Base-by-base conservation (phyloP, 2,888 invertebrate genomes). In the Anticlea derivata region DNA sequence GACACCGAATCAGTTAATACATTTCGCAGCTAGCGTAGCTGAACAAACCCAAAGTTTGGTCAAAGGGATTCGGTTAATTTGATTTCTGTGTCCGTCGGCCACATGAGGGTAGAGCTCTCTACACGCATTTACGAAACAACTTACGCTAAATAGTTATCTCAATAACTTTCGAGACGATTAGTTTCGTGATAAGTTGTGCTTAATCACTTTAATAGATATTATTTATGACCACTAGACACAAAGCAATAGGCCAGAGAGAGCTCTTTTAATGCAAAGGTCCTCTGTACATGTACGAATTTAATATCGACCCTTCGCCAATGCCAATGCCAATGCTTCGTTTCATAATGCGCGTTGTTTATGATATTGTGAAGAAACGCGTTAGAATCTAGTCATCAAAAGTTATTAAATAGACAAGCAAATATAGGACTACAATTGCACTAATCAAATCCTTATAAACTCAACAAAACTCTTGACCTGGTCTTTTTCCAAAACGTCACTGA, bases 11-110 rank as follows among this genome's bases (percentile, higher is more conserved):
- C 63, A 65, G 64, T 72, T 73, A 70, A 77, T 77, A 75, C 35
- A 78, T 75, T 75, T 75, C 60, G 60, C 67, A 72, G 75, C 72
- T 63, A 53, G 60, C 60, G 69, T 69, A 65, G 65, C 67, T 65
- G 63, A 63, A 73, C 75, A 68, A 79, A 78, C 78, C 72, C 60
- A 50, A 71, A 78, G 67, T 77, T 70, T 65, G 50, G 72, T 75
- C 78, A 80, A 81, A 80, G 80, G 81, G 79, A 75, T 74, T 74
- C 70, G 60, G 64, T 73, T 81, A 81, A 82, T 83, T 82, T 76
- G 78, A 82, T 81, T 82, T 78, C 75, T 62, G 68, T 78, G 83
- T 80, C 75, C 75, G 69, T 49, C 65, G 52, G 60, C 76, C 78
- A 60, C 78, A 71, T 69, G 74, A 72, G 73, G 69, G 67, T 63